Percentiles rank a stretch among this genome's conserved stretches.
These are phyloP conservation scores for Gryllus bimaculatus DNA, from an alignment of 1,140 invertebrate genomes.

Conservation along the genomic window DNA sequence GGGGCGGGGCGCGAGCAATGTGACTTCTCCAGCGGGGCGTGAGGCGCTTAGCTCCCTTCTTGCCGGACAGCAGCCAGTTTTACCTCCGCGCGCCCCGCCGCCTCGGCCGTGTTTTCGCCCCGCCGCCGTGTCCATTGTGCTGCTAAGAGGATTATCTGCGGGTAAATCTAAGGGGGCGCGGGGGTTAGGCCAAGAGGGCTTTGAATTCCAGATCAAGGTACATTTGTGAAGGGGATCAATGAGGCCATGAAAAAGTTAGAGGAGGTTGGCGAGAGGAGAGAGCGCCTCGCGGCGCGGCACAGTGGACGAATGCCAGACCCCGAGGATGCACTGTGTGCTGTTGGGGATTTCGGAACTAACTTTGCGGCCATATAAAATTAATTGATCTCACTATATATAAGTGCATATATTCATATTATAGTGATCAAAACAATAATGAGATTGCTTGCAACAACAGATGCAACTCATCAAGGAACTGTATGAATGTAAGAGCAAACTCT, in stretches of 20 bases:
- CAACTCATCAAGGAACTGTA: too few species aligned
- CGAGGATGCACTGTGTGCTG: too few species aligned
- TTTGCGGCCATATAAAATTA: too few species aligned
- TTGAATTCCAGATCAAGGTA: conserved; percentile 16
- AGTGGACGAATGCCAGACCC: too few species aligned
- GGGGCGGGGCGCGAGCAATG: too few species aligned
- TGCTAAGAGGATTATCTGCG: conserved; percentile 15
- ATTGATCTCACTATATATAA: too few species aligned
- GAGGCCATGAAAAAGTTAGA: conserved; percentile 11
- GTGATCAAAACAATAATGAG: too few species aligned
- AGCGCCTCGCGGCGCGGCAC: not conserved
- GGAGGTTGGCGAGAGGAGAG: not conserved
- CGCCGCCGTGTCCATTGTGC: not conserved
- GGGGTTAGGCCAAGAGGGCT: conserved; percentile 3
- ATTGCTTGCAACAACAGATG: too few species aligned
- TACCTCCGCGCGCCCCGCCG: not conserved
- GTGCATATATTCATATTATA: too few species aligned
- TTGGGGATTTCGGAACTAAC: too few species aligned
- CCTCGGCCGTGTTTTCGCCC: not conserved
- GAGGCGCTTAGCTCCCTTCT: not conserved
- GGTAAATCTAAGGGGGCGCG: conserved; percentile 14
- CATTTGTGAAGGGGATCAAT: conserved; percentile 16
- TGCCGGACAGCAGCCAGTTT: not conserved
- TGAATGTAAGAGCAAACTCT: too few species aligned
- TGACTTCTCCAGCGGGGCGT: not conserved